Conservation (phyloP, 2,797 vertebrate genomes). For the Peromyscus eremicus region DNA sequence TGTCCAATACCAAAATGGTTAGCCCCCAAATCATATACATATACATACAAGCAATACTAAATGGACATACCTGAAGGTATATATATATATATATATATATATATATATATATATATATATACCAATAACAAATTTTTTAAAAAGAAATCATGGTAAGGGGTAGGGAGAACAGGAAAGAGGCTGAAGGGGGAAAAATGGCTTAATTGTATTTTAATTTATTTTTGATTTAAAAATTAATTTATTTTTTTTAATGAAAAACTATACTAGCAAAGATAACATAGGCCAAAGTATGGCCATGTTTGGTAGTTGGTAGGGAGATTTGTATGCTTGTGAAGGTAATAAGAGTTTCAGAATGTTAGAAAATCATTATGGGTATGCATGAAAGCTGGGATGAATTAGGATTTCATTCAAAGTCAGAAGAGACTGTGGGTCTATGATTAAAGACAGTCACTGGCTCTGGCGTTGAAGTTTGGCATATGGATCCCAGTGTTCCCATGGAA, state of each 20-base stretch:
- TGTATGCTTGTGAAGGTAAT: background rate
- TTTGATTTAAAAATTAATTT: background rate
- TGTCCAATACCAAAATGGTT: background rate
- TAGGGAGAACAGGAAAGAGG: background rate
- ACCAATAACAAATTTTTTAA: background rate
- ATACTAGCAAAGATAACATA: background rate
- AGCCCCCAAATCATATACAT: background rate
- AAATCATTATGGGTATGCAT: background rate
- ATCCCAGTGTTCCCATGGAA: background rate
- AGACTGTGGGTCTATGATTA: background rate
- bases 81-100: background rate
- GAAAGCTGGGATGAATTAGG: constrained; percentile 11
- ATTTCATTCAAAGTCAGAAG: constrained; percentile 10
- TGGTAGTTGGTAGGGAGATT: background rate
- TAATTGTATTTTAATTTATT: background rate
- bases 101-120: background rate
- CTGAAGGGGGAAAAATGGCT: background rate
- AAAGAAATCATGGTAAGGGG: background rate
- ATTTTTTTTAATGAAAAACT: background rate
- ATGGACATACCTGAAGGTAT: background rate
- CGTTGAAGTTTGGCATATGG: background rate
- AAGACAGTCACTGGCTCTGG: background rate
- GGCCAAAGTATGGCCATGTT: background rate
- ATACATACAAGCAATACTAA: background rate
- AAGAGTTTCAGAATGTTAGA: background rate